phyloP scores from a whole-genome alignment of 2,797 vertebrate genomes.

The Characodon lateralis region DNA sequence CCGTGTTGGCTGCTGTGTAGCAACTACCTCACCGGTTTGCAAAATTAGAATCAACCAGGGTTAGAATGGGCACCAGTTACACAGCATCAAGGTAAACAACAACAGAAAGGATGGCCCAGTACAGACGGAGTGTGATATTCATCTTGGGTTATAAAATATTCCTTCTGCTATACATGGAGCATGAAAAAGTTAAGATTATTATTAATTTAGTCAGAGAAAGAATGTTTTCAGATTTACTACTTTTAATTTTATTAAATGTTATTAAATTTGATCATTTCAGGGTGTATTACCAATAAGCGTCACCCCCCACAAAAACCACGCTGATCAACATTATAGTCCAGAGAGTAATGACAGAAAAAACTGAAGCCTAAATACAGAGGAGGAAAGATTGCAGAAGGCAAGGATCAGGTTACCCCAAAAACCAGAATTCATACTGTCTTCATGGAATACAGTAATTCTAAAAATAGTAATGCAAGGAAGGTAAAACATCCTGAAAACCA shows the following conservation, averaged over 20 bases:
- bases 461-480: too few relatives aligned
- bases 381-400: too few relatives aligned
- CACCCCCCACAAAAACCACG: too few relatives aligned
- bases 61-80: slow-evolving; percentile 22
- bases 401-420: too few relatives aligned
- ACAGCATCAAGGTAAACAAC: slow-evolving; percentile 60
- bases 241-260: background rate
- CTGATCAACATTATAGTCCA: too few relatives aligned
- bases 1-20: slow-evolving; percentile 31
- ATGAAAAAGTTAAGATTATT: background rate
- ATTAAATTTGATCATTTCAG: background rate
- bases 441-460: too few relatives aligned
- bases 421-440: too few relatives aligned
- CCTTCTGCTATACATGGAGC: background rate
- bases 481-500: too few relatives aligned
- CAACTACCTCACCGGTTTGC: slow-evolving; percentile 32
- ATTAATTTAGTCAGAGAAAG: background rate
- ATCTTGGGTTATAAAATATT: slow-evolving; percentile 39
- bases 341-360: too few relatives aligned
- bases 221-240: background rate
- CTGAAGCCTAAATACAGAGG: too few relatives aligned
- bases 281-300: background rate
- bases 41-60: slow-evolving; percentile 60
- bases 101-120: slow-evolving; percentile 46
- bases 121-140: slow-evolving; percentile 16